phyloP scores from a whole-genome alignment of 2,113 vertebrate species.

The Amia ocellicauda region DNA sequence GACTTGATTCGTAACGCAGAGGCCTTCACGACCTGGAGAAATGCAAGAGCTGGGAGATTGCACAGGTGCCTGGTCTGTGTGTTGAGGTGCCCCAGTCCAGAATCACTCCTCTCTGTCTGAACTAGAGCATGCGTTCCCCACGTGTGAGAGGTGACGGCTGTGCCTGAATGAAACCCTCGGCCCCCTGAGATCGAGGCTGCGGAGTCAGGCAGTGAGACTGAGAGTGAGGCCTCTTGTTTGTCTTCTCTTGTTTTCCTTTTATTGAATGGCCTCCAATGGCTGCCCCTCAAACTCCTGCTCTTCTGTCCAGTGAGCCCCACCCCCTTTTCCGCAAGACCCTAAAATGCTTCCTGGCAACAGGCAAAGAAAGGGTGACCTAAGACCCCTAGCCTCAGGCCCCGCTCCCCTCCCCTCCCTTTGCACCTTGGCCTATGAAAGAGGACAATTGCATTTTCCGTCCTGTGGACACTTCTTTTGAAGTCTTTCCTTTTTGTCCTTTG shows the following conservation, averaged over 20 bases:
- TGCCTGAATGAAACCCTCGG: neutral
- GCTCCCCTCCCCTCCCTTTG: neutral
- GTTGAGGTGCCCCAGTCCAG: neutral
- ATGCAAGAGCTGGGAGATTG: neutral
- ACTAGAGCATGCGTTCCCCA: neutral
- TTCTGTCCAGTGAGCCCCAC: conserved; percentile 14
- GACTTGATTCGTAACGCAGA: neutral
- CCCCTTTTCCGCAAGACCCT: conserved; percentile 15
- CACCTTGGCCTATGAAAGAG: neutral
- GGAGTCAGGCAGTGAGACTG: neutral
- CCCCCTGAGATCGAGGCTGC: neutral
- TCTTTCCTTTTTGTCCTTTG: neutral
- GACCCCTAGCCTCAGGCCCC: conserved; percentile 22
- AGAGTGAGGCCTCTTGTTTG: neutral
- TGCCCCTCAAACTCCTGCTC: neutral
- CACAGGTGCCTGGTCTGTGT: neutral
- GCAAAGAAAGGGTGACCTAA: conserved; percentile 36
- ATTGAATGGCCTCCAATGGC: neutral
- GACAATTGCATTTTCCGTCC: neutral
- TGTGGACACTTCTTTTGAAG: conserved; percentile 22
- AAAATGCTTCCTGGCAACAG: conserved; percentile 47
- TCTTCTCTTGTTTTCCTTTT: neutral
- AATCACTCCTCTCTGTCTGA: neutral
- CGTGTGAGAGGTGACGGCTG: neutral
- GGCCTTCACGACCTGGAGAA: neutral